Evolutionary conservation across 2,113 vertebrate species (phyloP).

Genomic region (Kryptolebias marmoratus): DNA sequence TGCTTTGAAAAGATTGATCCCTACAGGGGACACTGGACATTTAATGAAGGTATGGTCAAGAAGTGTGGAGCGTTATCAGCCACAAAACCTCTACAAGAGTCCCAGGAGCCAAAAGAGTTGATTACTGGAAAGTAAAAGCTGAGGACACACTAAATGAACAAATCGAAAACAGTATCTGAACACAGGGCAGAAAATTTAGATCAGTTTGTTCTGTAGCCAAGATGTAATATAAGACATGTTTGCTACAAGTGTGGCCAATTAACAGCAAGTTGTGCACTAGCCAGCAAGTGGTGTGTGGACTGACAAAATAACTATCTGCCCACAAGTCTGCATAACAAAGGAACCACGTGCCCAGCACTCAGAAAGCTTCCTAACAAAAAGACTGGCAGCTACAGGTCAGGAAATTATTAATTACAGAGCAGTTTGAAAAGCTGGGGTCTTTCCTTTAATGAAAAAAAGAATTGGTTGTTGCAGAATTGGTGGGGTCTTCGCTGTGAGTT

Average conservation of each 20-base stretch:
- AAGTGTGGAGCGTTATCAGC: conserved; percentile 21
- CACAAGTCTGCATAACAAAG: conserved; percentile 48
- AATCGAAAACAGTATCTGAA: conserved; percentile 17
- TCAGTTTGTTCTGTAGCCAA: conserved; percentile 19
- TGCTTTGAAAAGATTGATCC: conserved; percentile 19
- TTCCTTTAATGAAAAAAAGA: background rate
- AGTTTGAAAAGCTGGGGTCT: conserved; percentile 30
- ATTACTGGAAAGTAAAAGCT: conserved; percentile 7
- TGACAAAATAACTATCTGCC: conserved; percentile 38
- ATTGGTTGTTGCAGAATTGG: no score
- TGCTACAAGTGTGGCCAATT: conserved; percentile 58
- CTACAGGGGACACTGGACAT: conserved; percentile 15
- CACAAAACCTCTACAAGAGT: conserved; percentile 12
- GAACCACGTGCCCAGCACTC: conserved; percentile 43
- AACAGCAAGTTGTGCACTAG: conserved; percentile 26
- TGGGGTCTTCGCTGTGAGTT: background rate
- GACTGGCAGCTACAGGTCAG: conserved; percentile 14
- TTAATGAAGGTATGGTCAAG: conserved; percentile 1
- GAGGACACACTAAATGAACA: conserved; percentile 28
- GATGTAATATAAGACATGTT: conserved; percentile 41
- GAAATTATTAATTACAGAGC: background rate
- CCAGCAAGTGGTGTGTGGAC: conserved; percentile 13
- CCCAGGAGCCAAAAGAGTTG: background rate
- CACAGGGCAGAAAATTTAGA: conserved; percentile 12
- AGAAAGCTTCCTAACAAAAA: conserved; percentile 26